Evolutionary conservation across 2,797 vertebrate genomes (phyloP), one percentile per base, ranked within the genome.

Genomic region (Spatula clypeata): DNA sequence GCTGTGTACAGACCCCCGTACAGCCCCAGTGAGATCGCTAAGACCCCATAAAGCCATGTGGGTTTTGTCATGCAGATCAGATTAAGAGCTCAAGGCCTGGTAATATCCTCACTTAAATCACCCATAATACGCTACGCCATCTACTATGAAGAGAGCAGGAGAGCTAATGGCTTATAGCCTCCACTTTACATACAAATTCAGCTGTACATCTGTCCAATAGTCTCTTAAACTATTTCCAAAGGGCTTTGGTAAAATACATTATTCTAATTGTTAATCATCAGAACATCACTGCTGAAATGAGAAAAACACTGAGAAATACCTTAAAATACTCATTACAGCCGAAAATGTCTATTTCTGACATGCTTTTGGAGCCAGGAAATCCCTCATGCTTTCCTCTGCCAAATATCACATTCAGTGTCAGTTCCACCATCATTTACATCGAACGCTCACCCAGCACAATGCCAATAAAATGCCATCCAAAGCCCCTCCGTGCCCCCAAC

Each of bases 41-140:
- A 66, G 76, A 53, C 74, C 29, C 26, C 65, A 32, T 8, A 38
- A 32, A 90, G 24, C 88, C 80, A 44, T 65, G 75, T 64, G 42
- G 71, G 61, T 42, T 91, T 82, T 74, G 67, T 82, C 90, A 88
- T 81, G 85, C 53, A 85, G 71, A 90, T 47, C 88, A 93, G 67
- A 94, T 92, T 84, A 76, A 94, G 66, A 88, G 83, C 90, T 88
- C 44, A 79, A 70, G 55, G 67, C 36, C 29, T 60, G 53, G 53
- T 92, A 97, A 96, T 86, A 88, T 87, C 94, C 88, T 96, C 94
- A 87, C 96, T 97, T 95, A 97, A 97, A 97, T 96, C 95, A 93
- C 82, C 79, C 87, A 86, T 95, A 88, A 77, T 81, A 51, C 47
- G 87, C 91, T 96, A 86, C 5, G 19, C 79, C 97, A 96, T 91